These are phyloP conservation scores for Melierax canorus DNA, from an alignment of 2,113 vertebrate species.

Conservation along the genomic window DNA sequence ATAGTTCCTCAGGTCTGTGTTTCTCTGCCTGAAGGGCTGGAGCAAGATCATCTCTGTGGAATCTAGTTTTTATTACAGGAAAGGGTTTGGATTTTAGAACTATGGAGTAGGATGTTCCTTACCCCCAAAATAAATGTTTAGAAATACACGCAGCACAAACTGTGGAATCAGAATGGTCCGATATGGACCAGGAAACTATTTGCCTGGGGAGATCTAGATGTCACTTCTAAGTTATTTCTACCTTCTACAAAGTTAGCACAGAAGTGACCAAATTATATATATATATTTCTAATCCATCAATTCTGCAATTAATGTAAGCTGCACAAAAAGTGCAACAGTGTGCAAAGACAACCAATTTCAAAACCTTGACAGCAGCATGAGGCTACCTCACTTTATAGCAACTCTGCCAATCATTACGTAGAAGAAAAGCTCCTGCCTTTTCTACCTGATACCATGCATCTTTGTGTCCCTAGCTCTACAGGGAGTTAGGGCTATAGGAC, in stretches of 20 bases:
- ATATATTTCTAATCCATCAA: neutral
- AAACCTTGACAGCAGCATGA: neutral
- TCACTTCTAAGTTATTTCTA: neutral
- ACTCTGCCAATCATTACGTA: neutral
- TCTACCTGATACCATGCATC: neutral
- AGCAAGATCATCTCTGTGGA: neutral
- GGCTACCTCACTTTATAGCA: neutral
- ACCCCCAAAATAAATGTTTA: neutral
- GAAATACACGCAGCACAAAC: neutral
- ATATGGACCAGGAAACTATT: neutral
- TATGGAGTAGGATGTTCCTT: neutral
- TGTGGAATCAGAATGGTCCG: rapidly evolving
- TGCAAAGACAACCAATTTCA: neutral
- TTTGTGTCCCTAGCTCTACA: neutral
- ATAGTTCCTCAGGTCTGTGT: neutral
- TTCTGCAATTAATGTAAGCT: neutral
- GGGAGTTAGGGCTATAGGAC: neutral
- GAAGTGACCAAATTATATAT: neutral
- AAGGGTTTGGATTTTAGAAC: neutral
- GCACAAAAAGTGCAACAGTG: neutral
- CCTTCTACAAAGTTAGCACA: neutral
- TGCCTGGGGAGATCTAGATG: neutral
- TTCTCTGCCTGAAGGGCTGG: neutral
- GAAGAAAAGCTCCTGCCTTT: neutral
- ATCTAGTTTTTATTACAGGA: neutral